Evolutionary conservation across 2,797 vertebrate genomes (phyloP), one percentile per base, ranked within the genome.

Genomic region (Sebastes vulpes): DNA sequence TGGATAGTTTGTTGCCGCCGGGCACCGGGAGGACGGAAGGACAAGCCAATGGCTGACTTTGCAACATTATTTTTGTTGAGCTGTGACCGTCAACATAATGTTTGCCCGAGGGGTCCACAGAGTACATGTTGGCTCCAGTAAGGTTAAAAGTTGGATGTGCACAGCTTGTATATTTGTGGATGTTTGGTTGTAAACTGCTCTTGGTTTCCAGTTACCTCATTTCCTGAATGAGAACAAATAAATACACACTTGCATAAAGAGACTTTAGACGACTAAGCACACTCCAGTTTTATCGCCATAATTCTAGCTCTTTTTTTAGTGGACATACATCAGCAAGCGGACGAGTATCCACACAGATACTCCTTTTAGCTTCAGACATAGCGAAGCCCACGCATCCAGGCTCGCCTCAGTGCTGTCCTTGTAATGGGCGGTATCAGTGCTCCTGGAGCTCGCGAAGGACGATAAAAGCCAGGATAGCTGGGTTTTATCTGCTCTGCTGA

Each of bases 401-500:
- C 91, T 93, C 93, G 79, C 94, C 94, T 95, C 85, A 81, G 72
- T 82, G 90, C 93, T 95, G 95, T 96, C 94, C 89, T 91, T 93
- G 92, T 96, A 95, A 96, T 95, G 95, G 94, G 69, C 71, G 79
- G 89, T 96, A 96, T 96, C 96, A 94, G 90, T 32, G 88, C 87
- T 88, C 87, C 76, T 81, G 86, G 81, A 90, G 88, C 90, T 76
- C 75, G 65, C 83, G 82, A 87, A 90, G 82, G 72, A 88, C 69
- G 95, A 96, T 96, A 96, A 96, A 95, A 94, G 90, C 89, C 93
- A 89, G 88, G 89, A 89, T 81, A 93, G 89, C 88, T 77, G 83
- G 69, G 82, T 89, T 95, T 96, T 96, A 96, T 96, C 95, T 94
- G 75, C 90, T 89, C 89, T 90, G 95, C 94, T 96, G 95, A 97